phyloP scores from a whole-genome alignment of 2,888 invertebrate genomes.

The Lycophotia porphyrea region DNA sequence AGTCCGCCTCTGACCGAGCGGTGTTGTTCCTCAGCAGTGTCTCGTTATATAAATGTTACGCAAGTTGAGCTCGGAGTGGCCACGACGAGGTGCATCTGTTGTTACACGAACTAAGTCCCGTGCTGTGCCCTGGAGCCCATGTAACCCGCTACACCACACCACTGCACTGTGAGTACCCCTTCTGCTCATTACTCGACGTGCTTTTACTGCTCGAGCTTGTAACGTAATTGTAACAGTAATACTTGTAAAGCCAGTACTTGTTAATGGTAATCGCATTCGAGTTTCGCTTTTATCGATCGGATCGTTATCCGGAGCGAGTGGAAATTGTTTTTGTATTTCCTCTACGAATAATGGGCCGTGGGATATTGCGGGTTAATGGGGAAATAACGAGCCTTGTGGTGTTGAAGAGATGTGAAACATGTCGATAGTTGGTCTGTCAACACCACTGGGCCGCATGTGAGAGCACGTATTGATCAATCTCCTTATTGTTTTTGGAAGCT shows the following conservation, averaged over 20 bases:
- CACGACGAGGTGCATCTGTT: conserved; percentile 79
- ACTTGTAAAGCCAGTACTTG: conserved; percentile 51
- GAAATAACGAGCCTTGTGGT: conserved; percentile 65
- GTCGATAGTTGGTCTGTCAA: conserved; percentile 68
- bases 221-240: conserved; percentile 54
- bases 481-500: conserved; percentile 69
- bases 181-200: conserved; percentile 16
- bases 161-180: conserved; percentile 80
- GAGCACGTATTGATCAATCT: conserved; percentile 81
- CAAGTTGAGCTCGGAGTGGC: conserved; percentile 84
- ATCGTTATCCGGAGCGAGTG: conserved; percentile 74
- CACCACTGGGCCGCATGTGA: conserved; percentile 62
- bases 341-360: conserved; percentile 59
- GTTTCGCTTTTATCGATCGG: conserved; percentile 82
- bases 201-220: conserved; percentile 15
- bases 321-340: conserved; percentile 77
- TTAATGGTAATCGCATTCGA: conserved; percentile 65
- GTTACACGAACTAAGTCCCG: conserved; percentile 76
- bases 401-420: conserved; percentile 36
- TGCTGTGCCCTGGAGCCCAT: conserved; percentile 81
- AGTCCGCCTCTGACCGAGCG: conserved; percentile 77
- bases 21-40: conserved; percentile 79
- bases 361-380: conserved; percentile 66
- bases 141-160: conserved; percentile 78
- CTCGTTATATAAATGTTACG: conserved; percentile 89